phyloP scores from a whole-genome alignment of 2,888 invertebrate genomes.

The Tetheella fluctuosa region DNA sequence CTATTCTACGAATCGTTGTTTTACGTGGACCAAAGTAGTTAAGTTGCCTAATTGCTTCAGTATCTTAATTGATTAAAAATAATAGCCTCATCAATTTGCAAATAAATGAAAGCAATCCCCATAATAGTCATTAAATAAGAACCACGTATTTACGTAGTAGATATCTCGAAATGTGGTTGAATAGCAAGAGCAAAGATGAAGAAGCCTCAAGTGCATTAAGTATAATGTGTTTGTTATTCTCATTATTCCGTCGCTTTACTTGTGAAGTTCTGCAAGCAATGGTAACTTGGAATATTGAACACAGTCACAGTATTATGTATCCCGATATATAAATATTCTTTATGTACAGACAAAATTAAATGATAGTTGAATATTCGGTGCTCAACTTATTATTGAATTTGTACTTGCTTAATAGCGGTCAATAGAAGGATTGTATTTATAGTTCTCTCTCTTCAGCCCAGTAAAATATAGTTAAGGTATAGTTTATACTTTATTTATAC shows the following conservation, averaged over 20 bases:
- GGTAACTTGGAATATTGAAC: conserved; percentile 7
- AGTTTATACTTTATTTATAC: not conserved
- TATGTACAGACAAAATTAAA: not conserved
- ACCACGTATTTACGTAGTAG: not conserved
- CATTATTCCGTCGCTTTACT: not conserved
- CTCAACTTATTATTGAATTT: not conserved
- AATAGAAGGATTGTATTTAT: not conserved
- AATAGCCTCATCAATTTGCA: too few relatives aligned
- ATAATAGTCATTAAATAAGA: not conserved
- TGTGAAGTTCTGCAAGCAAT: conserved; percentile 7
- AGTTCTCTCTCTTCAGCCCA: not conserved
- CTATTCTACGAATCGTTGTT: not conserved
- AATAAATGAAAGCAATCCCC: too few relatives aligned
- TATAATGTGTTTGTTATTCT: conserved; percentile 14
- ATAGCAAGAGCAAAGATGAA: not conserved
- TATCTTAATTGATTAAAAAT: too few relatives aligned
- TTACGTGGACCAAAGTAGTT: not conserved
- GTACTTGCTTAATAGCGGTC: not conserved
- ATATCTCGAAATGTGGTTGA: not conserved
- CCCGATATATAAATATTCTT: not conserved
- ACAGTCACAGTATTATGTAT: not conserved
- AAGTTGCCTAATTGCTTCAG: not conserved
- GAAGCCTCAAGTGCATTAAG: conserved; percentile 2
- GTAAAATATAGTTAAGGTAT: too few relatives aligned
- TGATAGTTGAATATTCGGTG: not conserved